Conservation (phyloP, 2,888 invertebrate genomes). For the Drosophila melanosoma region DNA sequence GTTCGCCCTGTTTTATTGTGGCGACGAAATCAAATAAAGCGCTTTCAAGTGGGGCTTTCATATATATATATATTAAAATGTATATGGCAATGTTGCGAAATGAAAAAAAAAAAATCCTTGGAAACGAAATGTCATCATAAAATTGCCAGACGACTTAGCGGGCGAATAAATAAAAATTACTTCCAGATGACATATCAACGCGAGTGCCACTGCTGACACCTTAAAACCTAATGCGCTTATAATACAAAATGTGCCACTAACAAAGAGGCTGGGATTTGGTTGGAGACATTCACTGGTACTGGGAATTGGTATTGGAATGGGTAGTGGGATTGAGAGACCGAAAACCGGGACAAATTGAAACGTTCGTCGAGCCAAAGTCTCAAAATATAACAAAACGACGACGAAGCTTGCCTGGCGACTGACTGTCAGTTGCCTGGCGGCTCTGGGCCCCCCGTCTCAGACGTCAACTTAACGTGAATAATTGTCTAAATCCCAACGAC, state of each 20-base stretch:
- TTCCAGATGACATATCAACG: conserved; percentile 81
- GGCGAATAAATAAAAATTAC: conserved; percentile 79
- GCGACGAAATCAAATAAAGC: conserved; percentile 81
- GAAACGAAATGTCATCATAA: conserved; percentile 79
- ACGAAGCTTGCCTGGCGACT: conserved; percentile 36
- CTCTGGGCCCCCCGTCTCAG: conserved; percentile 66
- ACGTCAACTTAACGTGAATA: conserved; percentile 81
- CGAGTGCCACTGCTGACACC: conserved; percentile 77
- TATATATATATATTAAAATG: conserved; percentile 68
- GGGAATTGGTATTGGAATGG: not conserved
- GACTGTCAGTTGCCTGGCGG: conserved; percentile 50
- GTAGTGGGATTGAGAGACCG: conserved; percentile 3
- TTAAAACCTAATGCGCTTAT: conserved; percentile 81
- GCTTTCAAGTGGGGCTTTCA: conserved; percentile 49
- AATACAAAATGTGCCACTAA: conserved; percentile 74
- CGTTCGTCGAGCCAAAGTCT: conserved; percentile 19
- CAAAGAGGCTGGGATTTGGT: conserved; percentile 17
- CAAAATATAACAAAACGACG: conserved; percentile 69
- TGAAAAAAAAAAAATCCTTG: conserved; percentile 74
- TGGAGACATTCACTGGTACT: not conserved
- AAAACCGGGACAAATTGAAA: conserved; percentile 58
- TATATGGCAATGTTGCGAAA: conserved; percentile 69
- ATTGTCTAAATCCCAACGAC: conserved; percentile 81
- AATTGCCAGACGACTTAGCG: conserved; percentile 80
- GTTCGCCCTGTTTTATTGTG: conserved; percentile 64